Base-by-base conservation (phyloP, 2,113 vertebrate species). In the Peromyscus californicus region DNA sequence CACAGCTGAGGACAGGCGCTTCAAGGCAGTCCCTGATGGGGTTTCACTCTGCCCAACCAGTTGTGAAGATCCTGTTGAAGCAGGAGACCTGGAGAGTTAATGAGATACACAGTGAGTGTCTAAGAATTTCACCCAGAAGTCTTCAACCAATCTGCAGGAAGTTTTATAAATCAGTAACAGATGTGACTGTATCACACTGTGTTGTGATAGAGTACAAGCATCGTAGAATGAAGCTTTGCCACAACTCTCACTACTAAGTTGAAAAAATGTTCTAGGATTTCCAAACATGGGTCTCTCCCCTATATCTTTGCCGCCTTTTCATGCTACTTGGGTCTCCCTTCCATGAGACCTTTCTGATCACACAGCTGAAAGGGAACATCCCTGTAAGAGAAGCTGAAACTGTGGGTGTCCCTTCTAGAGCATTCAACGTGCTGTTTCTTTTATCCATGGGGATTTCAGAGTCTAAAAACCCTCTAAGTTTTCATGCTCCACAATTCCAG, bases 21-120 rank as follows among this genome's bases (percentile, higher is more conserved):
- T 88, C 39, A 80, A 31, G 39, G 22, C 21, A 94, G 63, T 42
- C 82, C 17, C 26, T 22, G n/a, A 42, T 36, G 22, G n/a, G 10
- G 12, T 2, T 45, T 24, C 36, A 24, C 8, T 24, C 5, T 29
- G 9, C 4, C 29, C 17, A 65, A n/a, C 2, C 13, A 24, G 0
- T 21, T 45, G 22, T 45, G 17, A 91, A 36, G 33, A 79, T 26
- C 3, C 42, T 57, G 1, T 12, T 63, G 15, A 65, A 89, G 39
- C 11, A 69, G 39, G 31, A 82, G 4, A 75, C 45, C 6, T 42
- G 9, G 19, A 22, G 78, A 86, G 12, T 42, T 85, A 85, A 70
- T 61, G 7, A 3, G 9, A 94, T 70, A 70, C 11, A 82, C 21
- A 59, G 26, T 84, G 80, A 48, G 36, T 93, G 63, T 96, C 13